Conservation (phyloP, 2,888 invertebrate species). For the Dicroscelio sp. region DNA sequence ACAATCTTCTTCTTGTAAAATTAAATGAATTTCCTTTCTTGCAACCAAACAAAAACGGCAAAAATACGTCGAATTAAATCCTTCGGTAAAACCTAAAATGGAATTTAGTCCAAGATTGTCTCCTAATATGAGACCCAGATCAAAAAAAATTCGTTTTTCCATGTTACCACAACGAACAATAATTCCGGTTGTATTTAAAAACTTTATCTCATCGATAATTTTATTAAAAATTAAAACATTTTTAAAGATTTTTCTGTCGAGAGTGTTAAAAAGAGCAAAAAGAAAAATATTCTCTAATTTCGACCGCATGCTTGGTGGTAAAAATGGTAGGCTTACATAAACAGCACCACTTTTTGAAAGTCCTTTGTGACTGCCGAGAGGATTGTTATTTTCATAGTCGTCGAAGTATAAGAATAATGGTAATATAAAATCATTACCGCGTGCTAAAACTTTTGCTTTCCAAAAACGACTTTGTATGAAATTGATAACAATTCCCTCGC, state of each 20-base stretch:
- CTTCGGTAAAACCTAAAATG: constrained; percentile 57
- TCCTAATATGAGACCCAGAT: constrained; percentile 72
- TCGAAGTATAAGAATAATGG: constrained; percentile 82
- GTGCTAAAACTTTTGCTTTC: too few species aligned
- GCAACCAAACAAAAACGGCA: constrained; percentile 78
- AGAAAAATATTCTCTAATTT: constrained; percentile 83
- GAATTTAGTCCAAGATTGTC: constrained; percentile 70
- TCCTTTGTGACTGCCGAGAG: constrained; percentile 80
- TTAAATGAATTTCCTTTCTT: constrained; percentile 46
- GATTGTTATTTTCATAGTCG: constrained; percentile 83
- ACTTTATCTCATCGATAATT: constrained; percentile 77
- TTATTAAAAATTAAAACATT: constrained; percentile 75
- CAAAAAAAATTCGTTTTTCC: constrained; percentile 67
- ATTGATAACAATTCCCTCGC: too few species aligned
- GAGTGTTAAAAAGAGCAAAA: constrained; percentile 79
- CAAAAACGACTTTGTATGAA: too few species aligned
- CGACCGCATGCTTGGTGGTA: constrained; percentile 69
- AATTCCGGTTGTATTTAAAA: constrained; percentile 71
- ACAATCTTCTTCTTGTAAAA: constrained; percentile 10
- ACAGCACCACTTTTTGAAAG: constrained; percentile 83
- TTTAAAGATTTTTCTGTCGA: constrained; percentile 74
- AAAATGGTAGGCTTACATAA: constrained; percentile 69
- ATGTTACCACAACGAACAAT: constrained; percentile 3
- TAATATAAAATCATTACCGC: too few species aligned
- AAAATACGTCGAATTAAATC: constrained; percentile 69